phyloP scores from a whole-genome alignment of 2,797 vertebrate genomes.

The Meriones psammophilus region DNA sequence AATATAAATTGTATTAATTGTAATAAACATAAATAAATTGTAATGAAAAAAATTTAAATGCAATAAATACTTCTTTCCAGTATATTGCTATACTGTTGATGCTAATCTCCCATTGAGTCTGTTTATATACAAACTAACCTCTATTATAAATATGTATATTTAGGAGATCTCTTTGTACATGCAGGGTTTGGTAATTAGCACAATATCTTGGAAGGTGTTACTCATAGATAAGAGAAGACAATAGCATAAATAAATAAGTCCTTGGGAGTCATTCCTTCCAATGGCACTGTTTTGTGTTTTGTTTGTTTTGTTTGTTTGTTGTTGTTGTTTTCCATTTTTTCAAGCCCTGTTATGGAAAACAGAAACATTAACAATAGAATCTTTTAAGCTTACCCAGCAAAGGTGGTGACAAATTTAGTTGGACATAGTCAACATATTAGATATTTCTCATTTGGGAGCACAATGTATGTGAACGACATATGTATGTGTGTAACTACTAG shows the following conservation, averaged over 20 bases:
- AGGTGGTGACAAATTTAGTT: neutral
- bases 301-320: too few species aligned
- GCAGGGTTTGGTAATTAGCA: neutral
- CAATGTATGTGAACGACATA: neutral
- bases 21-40: too few species aligned
- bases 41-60: too few species aligned
- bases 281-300: neutral
- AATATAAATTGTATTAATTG: too few species aligned
- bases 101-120: neutral
- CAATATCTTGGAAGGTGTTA: neutral
- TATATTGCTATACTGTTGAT: neutral
- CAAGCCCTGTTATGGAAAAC: neutral
- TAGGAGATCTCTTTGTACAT: too few species aligned
- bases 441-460: conserved; percentile 1
- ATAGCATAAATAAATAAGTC: neutral
- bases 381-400: neutral
- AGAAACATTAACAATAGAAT: neutral
- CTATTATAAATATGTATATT: neutral
- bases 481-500: neutral
- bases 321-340: neutral
- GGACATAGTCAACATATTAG: neutral
- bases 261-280: neutral
- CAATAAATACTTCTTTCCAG: neutral
- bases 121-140: neutral
- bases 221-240: neutral